Evolutionary conservation across 2,888 invertebrate genomes (phyloP).

Genomic region (Lepidocyrtoides sp.): DNA sequence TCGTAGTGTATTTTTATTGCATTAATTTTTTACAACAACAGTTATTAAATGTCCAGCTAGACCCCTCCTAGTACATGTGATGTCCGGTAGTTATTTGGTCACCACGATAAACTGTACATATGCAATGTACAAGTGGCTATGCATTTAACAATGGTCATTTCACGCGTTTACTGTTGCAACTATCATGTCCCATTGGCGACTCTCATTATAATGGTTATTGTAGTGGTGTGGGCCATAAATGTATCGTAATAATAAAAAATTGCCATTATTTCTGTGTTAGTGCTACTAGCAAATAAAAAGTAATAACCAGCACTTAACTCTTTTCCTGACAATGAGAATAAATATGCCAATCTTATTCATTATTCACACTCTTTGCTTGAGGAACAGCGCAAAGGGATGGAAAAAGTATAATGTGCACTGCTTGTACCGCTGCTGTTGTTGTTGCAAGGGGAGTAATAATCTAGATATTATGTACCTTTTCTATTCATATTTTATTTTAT

Average conservation of each 20-base stretch:
- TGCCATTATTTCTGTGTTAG: neutral
- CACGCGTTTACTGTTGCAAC: neutral
- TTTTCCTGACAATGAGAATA: neutral
- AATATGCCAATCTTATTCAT: slow-evolving; percentile 16
- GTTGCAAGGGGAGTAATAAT: too few relatives aligned
- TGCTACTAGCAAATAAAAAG: slow-evolving; percentile 9
- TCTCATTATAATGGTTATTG: neutral
- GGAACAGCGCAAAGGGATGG: too few relatives aligned
- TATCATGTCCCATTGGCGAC: neutral
- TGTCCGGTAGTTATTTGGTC: neutral
- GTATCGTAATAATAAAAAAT: slow-evolving; percentile 26
- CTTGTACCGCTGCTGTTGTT: too few relatives aligned
- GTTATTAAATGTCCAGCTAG: neutral
- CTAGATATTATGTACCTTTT: too few relatives aligned
- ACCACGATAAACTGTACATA: too few relatives aligned
- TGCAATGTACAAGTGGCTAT: too few relatives aligned
- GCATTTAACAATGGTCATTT: neutral
- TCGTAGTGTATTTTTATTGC: neutral
- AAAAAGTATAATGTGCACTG: too few relatives aligned
- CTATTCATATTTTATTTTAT: neutral
- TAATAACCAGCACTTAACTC: slow-evolving; percentile 29
- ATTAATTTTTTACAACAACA: slow-evolving; percentile 32
- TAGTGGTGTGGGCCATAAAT: neutral
- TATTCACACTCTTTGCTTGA: neutral
- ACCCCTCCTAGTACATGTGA: neutral